These are phyloP conservation scores for Mythimna vitellina DNA, from an alignment of 2,888 invertebrate species.

Conservation along the genomic window DNA sequence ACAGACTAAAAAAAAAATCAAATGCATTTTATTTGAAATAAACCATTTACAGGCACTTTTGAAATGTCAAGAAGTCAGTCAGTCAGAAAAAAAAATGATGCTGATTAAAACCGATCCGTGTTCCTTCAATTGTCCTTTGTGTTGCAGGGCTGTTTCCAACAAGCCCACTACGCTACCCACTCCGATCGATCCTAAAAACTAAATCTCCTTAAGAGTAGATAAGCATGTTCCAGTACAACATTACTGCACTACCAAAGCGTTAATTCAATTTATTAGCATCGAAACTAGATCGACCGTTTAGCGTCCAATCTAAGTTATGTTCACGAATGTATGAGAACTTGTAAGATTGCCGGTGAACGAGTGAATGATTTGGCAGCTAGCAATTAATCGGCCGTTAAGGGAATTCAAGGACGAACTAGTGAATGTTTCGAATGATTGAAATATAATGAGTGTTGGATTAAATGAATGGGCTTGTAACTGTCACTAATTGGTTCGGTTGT, in stretches of 20 bases:
- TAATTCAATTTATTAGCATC: slow-evolving; percentile 72
- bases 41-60: no score
- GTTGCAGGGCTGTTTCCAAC: no score
- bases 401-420: slow-evolving; percentile 59
- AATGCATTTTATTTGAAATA: no score
- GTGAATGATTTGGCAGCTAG: slow-evolving; percentile 63
- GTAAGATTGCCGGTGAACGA: slow-evolving; percentile 57
- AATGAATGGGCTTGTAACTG: slow-evolving; percentile 57
- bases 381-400: slow-evolving; percentile 60
- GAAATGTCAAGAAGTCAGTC: no score
- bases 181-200: neutral
- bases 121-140: no score
- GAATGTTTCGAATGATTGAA: slow-evolving; percentile 65
- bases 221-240: slow-evolving; percentile 16
- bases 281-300: slow-evolving; percentile 68
- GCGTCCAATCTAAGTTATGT: slow-evolving; percentile 61
- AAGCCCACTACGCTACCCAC: no score
- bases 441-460: slow-evolving; percentile 60
- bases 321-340: slow-evolving; percentile 58
- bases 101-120: no score
- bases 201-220: slow-evolving; percentile 35
- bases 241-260: slow-evolving; percentile 47
- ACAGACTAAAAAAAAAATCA: no score
- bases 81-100: no score
- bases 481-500: slow-evolving; percentile 50